Evolutionary conservation across 1,140 invertebrate genomes (phyloP), one percentile per base, ranked within the genome.

Genomic region (Ostrea denselamellosa): DNA sequence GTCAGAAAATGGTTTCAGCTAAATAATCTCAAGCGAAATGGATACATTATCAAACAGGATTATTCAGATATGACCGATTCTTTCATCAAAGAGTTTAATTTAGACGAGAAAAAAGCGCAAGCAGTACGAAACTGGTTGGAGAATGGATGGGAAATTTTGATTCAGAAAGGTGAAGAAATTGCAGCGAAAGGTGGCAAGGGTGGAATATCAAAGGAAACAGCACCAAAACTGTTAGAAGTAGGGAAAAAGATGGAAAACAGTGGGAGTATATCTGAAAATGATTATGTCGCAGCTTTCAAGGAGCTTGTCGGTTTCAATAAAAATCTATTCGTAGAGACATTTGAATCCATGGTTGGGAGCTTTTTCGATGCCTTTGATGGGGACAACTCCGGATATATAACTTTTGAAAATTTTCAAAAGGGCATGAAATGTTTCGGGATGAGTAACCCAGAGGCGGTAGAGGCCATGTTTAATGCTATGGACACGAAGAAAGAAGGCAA

Each of bases 1-100:
- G 86, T 89, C 51, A 85, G 86, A 65, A 89, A 71, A 52, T 89
- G 88, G 88, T 89, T 87, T 82, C 84, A 85, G 34, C 58, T 89
- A 65, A 89, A 85, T 51, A 85, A 89, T n/a, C 58, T 87, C 0
- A 89, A 87, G 54, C 58, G 58, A 65, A 82, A 87, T 53, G 88
- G 86, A 10, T 22, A 4, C n/a, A 87, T 89, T n/a, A 34, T 68
- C 9, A 87, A 87, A 85, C 19, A 85, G 5, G 88, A 89, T 53
- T 89, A 85, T 34, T 52, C 25, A 52, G 88, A 87, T 44, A 87
- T 87, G 14, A 65, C 83, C 5, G 88, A 87, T 22, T 22, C 82
- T 22, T 89, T 89, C 28, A 85, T 77, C n/a, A 86, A 68, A 28
- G 83, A 89, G 56, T 85, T 85, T 51, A 52, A 85, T 19, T 44